Conservation (phyloP, 37 sponge, comb jelly and placozoan species). For the Lycopodina hypogea region DNA sequence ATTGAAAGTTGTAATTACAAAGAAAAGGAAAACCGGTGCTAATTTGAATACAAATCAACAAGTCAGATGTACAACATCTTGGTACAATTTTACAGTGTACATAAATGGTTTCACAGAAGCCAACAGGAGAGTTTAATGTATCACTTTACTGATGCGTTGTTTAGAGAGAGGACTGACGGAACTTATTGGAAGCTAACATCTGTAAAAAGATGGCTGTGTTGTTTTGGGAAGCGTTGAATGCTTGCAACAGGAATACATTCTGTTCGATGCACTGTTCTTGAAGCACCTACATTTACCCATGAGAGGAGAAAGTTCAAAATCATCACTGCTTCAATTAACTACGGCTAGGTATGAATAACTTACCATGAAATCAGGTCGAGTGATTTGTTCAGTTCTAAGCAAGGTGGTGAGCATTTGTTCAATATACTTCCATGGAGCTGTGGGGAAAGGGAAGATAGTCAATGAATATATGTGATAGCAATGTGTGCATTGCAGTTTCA, state of each 20-base stretch:
- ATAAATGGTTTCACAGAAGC: constrained; percentile 25
- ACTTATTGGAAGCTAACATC: constrained; percentile 17
- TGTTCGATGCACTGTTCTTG: not conserved
- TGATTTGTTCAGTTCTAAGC: constrained; percentile 2
- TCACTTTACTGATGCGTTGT: constrained; percentile 17
- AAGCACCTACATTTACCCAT: not conserved
- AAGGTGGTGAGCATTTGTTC: constrained; percentile 12
- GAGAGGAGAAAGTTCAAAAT: not conserved
- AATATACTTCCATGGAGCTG: not conserved
- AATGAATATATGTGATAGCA: not conserved
- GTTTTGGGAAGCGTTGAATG: not conserved
- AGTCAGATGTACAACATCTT: constrained; percentile 44
- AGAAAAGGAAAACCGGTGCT: not conserved
- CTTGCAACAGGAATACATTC: not conserved
- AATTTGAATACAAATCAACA: constrained; percentile 36
- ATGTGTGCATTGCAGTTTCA: not conserved
- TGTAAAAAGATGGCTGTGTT: constrained; percentile 2
- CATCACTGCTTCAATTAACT: not conserved
- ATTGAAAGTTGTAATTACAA: too few species aligned
- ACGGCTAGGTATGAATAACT: not conserved
- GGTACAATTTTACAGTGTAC: not conserved
- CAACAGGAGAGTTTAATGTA: not conserved
- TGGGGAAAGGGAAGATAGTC: not conserved
- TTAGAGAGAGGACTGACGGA: not conserved
- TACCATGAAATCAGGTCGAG: not conserved